phyloP scores from a whole-genome alignment of 2,888 invertebrate genomes.

The Diadromus collaris region DNA sequence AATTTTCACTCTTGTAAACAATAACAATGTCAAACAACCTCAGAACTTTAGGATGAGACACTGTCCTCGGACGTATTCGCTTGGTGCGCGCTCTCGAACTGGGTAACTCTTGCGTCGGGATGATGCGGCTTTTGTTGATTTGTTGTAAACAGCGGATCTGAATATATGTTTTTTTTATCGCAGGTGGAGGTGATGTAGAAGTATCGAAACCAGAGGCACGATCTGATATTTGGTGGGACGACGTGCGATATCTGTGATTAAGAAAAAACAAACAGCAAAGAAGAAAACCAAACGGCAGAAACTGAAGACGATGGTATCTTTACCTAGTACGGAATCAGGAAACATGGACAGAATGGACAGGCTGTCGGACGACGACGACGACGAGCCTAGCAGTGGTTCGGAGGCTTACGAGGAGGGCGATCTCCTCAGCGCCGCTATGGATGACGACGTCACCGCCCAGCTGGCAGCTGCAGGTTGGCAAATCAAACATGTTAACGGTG shows the following conservation, averaged over 20 bases:
- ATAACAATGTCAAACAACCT: not conserved
- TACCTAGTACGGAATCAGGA: constrained; percentile 74
- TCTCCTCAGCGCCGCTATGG: constrained; percentile 91
- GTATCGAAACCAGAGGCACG: constrained; percentile 45
- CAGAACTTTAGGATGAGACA: not conserved
- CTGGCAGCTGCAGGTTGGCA: constrained; percentile 95
- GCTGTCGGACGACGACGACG: constrained; percentile 88
- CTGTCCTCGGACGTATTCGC: not conserved
- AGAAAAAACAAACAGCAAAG: constrained; percentile 1
- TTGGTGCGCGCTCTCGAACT: not conserved
- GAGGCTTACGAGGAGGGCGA: constrained; percentile 91
- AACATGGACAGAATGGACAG: constrained; percentile 75
- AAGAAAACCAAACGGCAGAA: constrained; percentile 9
- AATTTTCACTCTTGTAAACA: not conserved
- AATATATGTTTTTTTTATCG: constrained; percentile 19
- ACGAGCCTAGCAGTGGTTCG: constrained; percentile 90
- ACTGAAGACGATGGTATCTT: constrained; percentile 72
- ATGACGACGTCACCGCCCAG: constrained; percentile 97
- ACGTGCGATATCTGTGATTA: constrained; percentile 62
- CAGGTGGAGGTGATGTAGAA: constrained; percentile 74
- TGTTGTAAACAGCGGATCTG: not conserved
- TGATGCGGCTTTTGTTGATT: not conserved
- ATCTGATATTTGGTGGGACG: constrained; percentile 62
- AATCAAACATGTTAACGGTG: constrained; percentile 81
- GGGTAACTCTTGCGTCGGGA: not conserved